phyloP scores from a whole-genome alignment of 2,888 invertebrate genomes.

The Temnothorax rugatulus region DNA sequence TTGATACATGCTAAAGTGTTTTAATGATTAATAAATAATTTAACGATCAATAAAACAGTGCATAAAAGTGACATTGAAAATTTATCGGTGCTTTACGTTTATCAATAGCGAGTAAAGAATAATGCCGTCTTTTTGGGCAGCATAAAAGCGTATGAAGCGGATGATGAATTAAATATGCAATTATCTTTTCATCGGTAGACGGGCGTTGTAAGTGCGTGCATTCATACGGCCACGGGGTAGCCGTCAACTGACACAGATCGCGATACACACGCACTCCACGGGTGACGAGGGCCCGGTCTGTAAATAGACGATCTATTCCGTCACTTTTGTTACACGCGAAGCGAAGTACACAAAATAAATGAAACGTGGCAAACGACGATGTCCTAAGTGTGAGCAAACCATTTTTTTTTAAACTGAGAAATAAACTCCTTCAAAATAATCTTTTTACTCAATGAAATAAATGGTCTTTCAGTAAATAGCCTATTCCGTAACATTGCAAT shows the following conservation, averaged over 20 bases:
- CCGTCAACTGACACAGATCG: constrained; percentile 34
- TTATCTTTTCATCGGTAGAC: constrained; percentile 48
- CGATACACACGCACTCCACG: constrained; percentile 41
- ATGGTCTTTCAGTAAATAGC: background rate
- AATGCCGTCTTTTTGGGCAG: constrained; percentile 20
- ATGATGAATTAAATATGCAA: constrained; percentile 54
- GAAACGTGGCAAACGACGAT: background rate
- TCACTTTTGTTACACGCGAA: constrained; percentile 45
- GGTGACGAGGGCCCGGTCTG: constrained; percentile 5
- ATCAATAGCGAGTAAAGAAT: constrained; percentile 16
- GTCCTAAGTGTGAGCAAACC: background rate
- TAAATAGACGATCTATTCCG: constrained; percentile 37
- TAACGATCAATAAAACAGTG: background rate
- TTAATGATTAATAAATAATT: background rate
- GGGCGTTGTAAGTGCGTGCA: constrained; percentile 34
- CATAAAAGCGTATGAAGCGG: constrained; percentile 14
- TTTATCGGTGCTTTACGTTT: constrained; percentile 22
- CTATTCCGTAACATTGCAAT: background rate
- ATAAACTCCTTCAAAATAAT: background rate
- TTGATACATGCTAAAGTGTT: background rate
- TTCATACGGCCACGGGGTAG: constrained; percentile 4
- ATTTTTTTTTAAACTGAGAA: background rate
- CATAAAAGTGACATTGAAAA: constrained; percentile 34
- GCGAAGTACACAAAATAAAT: constrained; percentile 9
- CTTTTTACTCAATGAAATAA: background rate